Evolutionary conservation across 2,888 invertebrate genomes (phyloP), one percentile per base, ranked within the genome.

Genomic region (Mesorhabditis spiculigera): DNA sequence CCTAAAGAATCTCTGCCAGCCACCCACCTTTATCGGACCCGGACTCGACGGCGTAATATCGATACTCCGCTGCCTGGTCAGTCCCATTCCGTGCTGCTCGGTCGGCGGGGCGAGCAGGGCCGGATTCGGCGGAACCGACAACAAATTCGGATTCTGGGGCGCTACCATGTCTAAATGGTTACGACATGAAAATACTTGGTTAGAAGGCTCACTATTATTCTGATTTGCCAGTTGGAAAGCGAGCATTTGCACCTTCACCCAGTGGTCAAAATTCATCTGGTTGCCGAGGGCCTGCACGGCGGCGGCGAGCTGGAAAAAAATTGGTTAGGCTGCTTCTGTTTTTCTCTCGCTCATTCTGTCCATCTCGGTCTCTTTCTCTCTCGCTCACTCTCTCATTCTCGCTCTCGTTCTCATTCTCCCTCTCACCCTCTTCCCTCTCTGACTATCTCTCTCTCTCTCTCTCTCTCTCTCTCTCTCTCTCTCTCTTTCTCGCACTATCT

Each of bases 201-300:
- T 50, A 50, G n/a, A 1, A 2, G 8, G 8, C 58, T 13, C 8
- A 50, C 8, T 13, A 10, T 50, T n/a, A 50, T n/a, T 50, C n/a
- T 10, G 58, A 50, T 10, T n/a, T 10, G 8, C 8, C 41, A 43
- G 45, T 63, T 68, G 65, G 68, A 67, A 69, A 6, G 70, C 72
- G 50, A 70, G n/a, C 10, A 72, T 58, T 45, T 72, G 72, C 10
- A 44, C 44, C 44, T 70, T 67, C 61, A 72, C 43, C 70, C 70
- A 70, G 44, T 45, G 6, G 50, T 72, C 72, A 70, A 43, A 68
- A 68, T 68, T 28, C 67, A 61, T 45, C 69, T 73, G 66, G 45
- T 72, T 41, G 71, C 73, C 58, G 67, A 69, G 43, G 65, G 70
- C 41, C 41, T 58, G 62, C 13, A 65, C 69, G 65, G 73, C 45